These are phyloP conservation scores for Philopotamus ludificatus DNA, from an alignment of 1,140 invertebrate genomes.

Conservation along the genomic window DNA sequence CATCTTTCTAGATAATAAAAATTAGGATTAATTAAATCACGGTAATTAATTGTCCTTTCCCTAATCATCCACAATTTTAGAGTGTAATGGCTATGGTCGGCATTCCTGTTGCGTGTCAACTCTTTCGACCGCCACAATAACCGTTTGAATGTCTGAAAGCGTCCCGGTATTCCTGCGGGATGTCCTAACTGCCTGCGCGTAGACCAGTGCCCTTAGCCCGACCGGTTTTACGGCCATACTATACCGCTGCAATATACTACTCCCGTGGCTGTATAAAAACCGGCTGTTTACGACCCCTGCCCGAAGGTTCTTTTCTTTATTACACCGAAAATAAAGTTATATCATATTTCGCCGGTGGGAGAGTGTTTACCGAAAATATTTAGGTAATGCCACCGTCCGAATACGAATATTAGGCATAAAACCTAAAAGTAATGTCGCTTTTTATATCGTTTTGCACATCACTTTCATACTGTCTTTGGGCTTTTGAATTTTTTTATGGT, in stretches of 20 bases:
- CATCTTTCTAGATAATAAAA: no score
- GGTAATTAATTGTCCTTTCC: no score
- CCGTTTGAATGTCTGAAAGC: conserved; percentile 1
- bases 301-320: background rate
- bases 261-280: background rate
- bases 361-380: no score
- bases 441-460: no score
- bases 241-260: background rate
- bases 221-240: background rate
- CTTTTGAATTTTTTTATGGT: no score
- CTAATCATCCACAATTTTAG: no score
- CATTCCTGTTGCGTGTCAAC: background rate
- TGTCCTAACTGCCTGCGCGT: background rate
- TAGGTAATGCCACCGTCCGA: no score
- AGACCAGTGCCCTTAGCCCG: background rate
- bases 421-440: no score
- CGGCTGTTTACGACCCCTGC: conserved; percentile 9
- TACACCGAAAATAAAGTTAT: background rate
- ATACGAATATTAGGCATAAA: no score
- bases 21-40: no score
- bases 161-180: background rate
- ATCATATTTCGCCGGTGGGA: background rate
- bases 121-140: conserved; percentile 2
- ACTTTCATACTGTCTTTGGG: no score
- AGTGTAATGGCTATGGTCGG: no score